phyloP scores from a whole-genome alignment of 2,797 vertebrate genomes.

The Apogon talboti region DNA sequence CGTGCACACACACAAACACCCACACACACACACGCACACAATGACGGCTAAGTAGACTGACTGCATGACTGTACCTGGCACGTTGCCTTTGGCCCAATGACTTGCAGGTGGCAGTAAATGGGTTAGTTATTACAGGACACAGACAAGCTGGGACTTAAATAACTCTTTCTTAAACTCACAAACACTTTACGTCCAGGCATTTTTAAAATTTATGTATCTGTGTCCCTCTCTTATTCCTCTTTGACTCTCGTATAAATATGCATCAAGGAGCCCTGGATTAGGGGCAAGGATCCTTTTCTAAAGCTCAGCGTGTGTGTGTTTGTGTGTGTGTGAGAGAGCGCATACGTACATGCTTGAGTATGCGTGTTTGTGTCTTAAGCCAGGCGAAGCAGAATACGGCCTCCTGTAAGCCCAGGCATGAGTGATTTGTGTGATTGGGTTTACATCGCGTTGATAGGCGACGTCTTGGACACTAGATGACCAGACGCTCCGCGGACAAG shows the following conservation, averaged over 20 bases:
- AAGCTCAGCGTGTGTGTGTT: constrained; percentile 53
- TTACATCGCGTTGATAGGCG: constrained; percentile 48
- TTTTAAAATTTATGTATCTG: constrained; percentile 26
- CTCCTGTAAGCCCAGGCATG: constrained; percentile 71
- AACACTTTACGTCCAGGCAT: not conserved
- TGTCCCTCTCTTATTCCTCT: constrained; percentile 16
- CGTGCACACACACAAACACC: constrained; percentile 14
- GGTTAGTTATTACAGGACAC: constrained; percentile 47
- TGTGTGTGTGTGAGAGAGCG: constrained; percentile 31
- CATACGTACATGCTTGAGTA: constrained; percentile 49
- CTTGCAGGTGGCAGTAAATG: constrained; percentile 55
- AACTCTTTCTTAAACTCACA: constrained; percentile 20
- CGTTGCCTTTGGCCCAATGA: constrained; percentile 48
- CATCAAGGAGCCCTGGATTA: constrained; percentile 72
- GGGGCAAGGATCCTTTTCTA: constrained; percentile 65
- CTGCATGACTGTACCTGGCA: constrained; percentile 56
- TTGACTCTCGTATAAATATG: constrained; percentile 59
- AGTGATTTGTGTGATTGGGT: constrained; percentile 72
- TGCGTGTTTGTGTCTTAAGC: constrained; percentile 71
- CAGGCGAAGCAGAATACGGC: constrained; percentile 61
- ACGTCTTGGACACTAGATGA: constrained; percentile 43
- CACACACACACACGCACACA: constrained; percentile 19
- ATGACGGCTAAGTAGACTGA: constrained; percentile 23
- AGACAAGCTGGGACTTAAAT: constrained; percentile 42
- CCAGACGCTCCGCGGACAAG: constrained; percentile 35